Evolutionary conservation across 2,888 invertebrate species (phyloP).

Genomic region (Tetragnatha montana): DNA sequence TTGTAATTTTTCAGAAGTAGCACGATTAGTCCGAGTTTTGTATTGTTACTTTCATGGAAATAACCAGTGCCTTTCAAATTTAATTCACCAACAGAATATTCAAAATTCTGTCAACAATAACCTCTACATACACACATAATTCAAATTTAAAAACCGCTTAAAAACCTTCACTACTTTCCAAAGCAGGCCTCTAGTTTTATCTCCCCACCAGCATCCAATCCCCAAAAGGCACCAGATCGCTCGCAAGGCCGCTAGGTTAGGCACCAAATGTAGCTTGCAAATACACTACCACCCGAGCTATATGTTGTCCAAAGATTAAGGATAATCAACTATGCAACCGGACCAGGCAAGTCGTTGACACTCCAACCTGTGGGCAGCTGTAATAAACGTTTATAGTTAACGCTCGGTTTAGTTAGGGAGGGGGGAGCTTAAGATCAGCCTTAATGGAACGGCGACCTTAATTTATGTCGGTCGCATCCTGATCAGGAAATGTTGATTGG

Average conservation of each 20-base stretch:
- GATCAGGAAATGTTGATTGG: conserved; percentile 52
- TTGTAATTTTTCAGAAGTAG: too few species aligned
- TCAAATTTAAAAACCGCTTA: too few species aligned
- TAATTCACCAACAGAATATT: too few species aligned
- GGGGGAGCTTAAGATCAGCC: conserved; percentile 1
- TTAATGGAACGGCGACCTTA: conserved; percentile 43
- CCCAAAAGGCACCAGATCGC: not conserved
- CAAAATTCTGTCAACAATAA: too few species aligned
- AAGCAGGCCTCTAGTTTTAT: too few species aligned
- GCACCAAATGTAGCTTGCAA: conserved; percentile 31
- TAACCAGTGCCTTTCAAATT: too few species aligned
- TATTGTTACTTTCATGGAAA: too few species aligned
- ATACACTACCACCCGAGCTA: conserved; percentile 7
- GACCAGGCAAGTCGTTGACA: conserved; percentile 26
- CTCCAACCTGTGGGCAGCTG: conserved; percentile 21
- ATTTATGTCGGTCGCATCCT: conserved; percentile 45
- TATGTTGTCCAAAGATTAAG: conserved; percentile 36
- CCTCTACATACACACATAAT: too few species aligned
- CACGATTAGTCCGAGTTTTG: too few species aligned
- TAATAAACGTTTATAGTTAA: conserved; percentile 52
- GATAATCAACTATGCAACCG: conserved; percentile 39
- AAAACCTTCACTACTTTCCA: too few species aligned
- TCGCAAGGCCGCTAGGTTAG: not conserved
- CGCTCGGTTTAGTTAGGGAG: conserved; percentile 34
- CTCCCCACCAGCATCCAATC: not conserved